A percentile compares a stretch with the other conserved stretches of the same genome.
These are phyloP conservation scores for Eulemur albifrons DNA, from an alignment of 2,797 vertebrate species.

Conservation along the genomic window DNA sequence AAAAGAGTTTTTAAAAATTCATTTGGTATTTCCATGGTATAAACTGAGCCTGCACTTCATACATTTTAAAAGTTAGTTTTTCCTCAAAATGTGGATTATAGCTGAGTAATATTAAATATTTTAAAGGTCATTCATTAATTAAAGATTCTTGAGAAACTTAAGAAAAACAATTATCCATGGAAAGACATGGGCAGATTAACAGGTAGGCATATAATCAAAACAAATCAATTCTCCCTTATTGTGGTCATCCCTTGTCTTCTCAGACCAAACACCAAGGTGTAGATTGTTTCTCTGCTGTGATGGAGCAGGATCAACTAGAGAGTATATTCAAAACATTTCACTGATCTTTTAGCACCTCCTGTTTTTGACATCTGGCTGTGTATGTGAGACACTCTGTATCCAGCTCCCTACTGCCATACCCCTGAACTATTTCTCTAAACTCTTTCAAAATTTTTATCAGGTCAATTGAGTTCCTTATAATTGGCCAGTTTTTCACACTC, in stretches of 20 bases:
- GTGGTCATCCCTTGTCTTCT: neutral
- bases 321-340: neutral
- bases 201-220: neutral
- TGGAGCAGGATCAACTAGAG: neutral
- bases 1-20: neutral
- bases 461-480: neutral
- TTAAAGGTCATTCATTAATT: constrained; percentile 11
- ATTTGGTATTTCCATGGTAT: neutral
- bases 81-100: neutral
- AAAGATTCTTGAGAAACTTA: neutral
- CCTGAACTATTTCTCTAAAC: neutral
- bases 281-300: neutral
- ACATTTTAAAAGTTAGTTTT: constrained; percentile 1
- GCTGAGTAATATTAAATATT: neutral
- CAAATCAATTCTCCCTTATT: neutral
- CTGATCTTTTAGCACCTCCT: neutral
- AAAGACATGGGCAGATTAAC: neutral
- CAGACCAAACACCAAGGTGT: neutral
- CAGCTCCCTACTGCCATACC: neutral
- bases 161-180: neutral
- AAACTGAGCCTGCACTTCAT: neutral
- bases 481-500: neutral
- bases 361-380: neutral
- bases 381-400: neutral
- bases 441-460: neutral